Conservation (phyloP, 2,888 invertebrate genomes). For the Drosophila putrida region DNA sequence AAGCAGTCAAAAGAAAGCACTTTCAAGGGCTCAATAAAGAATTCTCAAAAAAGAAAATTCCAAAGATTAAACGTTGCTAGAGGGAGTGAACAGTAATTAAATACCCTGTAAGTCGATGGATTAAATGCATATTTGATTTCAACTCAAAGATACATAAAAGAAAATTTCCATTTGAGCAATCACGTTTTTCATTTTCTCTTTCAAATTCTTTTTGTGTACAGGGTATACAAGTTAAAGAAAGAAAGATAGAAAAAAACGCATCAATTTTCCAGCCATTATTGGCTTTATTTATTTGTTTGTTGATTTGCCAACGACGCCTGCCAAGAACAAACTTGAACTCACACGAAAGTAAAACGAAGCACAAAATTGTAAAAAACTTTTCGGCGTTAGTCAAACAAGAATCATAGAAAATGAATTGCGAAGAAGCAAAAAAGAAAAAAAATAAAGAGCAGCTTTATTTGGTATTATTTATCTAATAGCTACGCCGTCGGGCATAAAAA, state of each 20-base stretch:
- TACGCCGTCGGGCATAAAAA: slow-evolving; percentile 39
- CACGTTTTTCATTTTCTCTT: background rate
- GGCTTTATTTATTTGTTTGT: slow-evolving; percentile 73
- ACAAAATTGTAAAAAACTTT: slow-evolving; percentile 47
- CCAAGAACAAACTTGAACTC: slow-evolving; percentile 33
- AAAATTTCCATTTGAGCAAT: background rate
- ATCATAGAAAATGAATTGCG: slow-evolving; percentile 33
- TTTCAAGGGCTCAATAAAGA: slow-evolving; percentile 17
- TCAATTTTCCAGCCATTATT: slow-evolving; percentile 72
- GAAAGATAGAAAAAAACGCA: slow-evolving; percentile 53
- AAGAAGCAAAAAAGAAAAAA: background rate
- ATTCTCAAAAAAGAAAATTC: slow-evolving; percentile 13
- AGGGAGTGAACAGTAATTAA: background rate
- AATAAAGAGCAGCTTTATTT: slow-evolving; percentile 49
- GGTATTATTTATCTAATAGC: slow-evolving; percentile 76
- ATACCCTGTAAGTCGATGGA: background rate
- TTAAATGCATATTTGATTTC: background rate
- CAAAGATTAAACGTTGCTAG: background rate
- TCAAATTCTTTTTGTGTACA: background rate
- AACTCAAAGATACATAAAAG: no score
- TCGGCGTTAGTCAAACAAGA: slow-evolving; percentile 34
- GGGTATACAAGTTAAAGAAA: slow-evolving; percentile 15
- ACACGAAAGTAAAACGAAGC: slow-evolving; percentile 19
- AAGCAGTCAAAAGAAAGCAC: slow-evolving; percentile 2
- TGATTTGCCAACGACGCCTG: slow-evolving; percentile 38